These are phyloP conservation scores for Danio choprae DNA, from an alignment of 2,797 vertebrate species.

Conservation along the genomic window DNA sequence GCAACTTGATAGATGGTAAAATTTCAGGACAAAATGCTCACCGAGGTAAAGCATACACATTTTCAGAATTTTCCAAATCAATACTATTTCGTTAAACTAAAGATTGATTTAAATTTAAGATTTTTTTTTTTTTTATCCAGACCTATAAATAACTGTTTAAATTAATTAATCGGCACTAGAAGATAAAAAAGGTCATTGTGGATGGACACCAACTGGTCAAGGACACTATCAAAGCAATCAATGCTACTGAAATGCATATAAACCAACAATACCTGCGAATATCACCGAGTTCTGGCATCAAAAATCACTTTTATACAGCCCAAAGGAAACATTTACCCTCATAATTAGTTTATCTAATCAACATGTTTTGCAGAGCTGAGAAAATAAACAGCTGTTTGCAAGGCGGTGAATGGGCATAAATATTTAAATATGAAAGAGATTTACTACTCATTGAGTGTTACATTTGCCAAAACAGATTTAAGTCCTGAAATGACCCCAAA, in stretches of 20 bases:
- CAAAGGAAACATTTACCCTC: slow-evolving; percentile 27
- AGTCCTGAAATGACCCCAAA: slow-evolving; percentile 6
- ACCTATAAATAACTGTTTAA: not conserved
- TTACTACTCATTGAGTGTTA: not conserved
- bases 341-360: slow-evolving; percentile 30
- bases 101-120: too few relatives aligned
- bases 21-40: too few relatives aligned
- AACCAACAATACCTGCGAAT: not conserved
- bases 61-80: too few relatives aligned
- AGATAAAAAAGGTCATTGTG: not conserved
- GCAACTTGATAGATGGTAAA: too few relatives aligned
- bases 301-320: slow-evolving; percentile 12
- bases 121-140: too few relatives aligned
- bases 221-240: not conserved
- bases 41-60: too few relatives aligned
- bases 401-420: not conserved
- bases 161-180: not conserved
- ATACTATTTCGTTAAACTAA: too few relatives aligned
- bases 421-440: slow-evolving; percentile 4
- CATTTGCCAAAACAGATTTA: slow-evolving; percentile 4
- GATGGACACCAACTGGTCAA: not conserved
- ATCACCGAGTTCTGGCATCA: not conserved
- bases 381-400: slow-evolving; percentile 29
- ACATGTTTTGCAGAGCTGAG: slow-evolving; percentile 28
- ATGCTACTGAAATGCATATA: not conserved